Evolutionary conservation across 1,140 invertebrate species (phyloP).

Genomic region (Drosophila santomea): DNA sequence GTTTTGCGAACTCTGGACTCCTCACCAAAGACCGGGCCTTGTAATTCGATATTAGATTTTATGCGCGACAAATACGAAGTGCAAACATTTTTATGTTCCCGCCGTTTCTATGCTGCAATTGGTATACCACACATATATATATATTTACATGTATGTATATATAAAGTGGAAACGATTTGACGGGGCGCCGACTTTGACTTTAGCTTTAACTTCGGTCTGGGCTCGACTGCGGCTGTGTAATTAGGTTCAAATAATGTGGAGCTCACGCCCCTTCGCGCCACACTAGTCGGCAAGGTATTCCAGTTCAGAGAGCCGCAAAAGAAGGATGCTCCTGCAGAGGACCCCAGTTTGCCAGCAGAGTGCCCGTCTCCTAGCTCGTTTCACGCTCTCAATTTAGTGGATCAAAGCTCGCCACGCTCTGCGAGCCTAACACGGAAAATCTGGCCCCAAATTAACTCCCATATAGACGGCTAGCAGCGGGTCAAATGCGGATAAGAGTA

Average conservation of each 20-base stretch:
- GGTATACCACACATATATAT: conserved; percentile 24
- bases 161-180: conserved; percentile 68
- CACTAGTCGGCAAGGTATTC: not conserved
- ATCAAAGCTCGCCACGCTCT: conserved; percentile 50
- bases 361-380: conserved; percentile 27
- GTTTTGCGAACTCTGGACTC: conserved; percentile 5
- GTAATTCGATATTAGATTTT: conserved; percentile 83
- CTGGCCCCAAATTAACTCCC: conserved; percentile 41
- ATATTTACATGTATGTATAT: too few relatives aligned
- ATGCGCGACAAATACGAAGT: conserved; percentile 83
- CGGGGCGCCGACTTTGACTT: conserved; percentile 54
- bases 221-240: conserved; percentile 44
- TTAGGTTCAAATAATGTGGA: conserved; percentile 77
- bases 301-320: not conserved
- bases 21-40: conserved; percentile 38
- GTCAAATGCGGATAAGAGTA: conserved; percentile 36
- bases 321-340: conserved; percentile 7
- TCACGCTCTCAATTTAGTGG: conserved; percentile 57
- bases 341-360: not conserved
- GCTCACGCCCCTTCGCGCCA: conserved; percentile 40
- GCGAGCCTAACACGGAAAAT: conserved; percentile 45
- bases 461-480: conserved; percentile 26
- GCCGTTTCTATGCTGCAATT: conserved; percentile 73
- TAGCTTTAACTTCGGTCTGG: conserved; percentile 14
- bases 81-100: conserved; percentile 81